Percentiles rank a stretch among this genome's conserved stretches.
Evolutionary conservation across 2,797 vertebrate species (phyloP).

Genomic region (Xerus rutilus): DNA sequence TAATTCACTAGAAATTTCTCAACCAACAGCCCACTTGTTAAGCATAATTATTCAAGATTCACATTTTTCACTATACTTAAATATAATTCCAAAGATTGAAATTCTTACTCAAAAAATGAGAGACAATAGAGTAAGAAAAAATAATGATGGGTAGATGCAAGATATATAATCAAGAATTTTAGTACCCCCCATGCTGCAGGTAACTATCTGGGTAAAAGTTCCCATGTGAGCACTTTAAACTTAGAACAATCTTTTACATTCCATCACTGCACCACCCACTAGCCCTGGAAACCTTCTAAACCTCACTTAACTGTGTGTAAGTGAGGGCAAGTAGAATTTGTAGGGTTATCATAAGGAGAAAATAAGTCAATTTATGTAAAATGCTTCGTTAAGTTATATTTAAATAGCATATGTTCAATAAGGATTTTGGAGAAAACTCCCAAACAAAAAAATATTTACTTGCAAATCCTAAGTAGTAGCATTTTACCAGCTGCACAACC

Average conservation of each 20-base stretch:
- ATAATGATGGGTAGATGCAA: neutral
- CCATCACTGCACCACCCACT: neutral
- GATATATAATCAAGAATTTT: neutral
- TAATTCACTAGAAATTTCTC: conserved; percentile 74
- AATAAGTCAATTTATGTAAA: neutral
- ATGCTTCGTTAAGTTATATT: neutral
- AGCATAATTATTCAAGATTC: conserved; percentile 64
- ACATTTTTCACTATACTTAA: conserved; percentile 68
- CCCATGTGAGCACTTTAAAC: neutral
- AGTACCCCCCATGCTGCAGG: neutral
- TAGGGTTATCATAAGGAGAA: neutral
- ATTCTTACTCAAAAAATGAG: conserved; percentile 23
- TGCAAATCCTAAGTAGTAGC: neutral
- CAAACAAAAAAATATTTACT: neutral
- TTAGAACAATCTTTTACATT: neutral
- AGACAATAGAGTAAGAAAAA: neutral
- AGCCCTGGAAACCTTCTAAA: neutral
- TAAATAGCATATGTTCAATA: neutral
- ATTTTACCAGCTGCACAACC: neutral
- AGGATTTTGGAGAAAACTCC: neutral
- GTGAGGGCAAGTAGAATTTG: neutral
- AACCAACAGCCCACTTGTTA: conserved; percentile 59
- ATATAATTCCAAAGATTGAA: conserved; percentile 57
- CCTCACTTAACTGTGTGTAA: neutral
- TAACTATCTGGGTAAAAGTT: neutral